phyloP scores from a whole-genome alignment of 2,888 invertebrate species.

The Limnephilus auricula region DNA sequence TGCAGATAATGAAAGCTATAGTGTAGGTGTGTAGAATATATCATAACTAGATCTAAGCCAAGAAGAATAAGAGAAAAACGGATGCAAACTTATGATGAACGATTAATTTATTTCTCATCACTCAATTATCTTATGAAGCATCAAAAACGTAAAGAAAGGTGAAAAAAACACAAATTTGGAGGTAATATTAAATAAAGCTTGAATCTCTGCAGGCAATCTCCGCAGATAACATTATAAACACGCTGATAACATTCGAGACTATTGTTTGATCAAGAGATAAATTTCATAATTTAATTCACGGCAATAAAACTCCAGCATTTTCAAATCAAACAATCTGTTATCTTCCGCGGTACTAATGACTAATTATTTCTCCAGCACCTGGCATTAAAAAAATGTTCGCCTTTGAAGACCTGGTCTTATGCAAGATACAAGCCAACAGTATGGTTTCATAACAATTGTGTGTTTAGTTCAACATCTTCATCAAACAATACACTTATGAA shows the following conservation, averaged over 20 bases:
- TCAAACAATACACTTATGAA: constrained; percentile 56
- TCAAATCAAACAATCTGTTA: constrained; percentile 36
- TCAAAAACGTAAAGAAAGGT: background rate
- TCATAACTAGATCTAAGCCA: background rate
- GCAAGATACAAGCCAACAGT: constrained; percentile 23
- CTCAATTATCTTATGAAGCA: background rate
- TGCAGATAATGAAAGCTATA: background rate
- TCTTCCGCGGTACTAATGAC: constrained; percentile 3
- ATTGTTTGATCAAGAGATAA: constrained; percentile 40
- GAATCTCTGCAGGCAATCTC: background rate
- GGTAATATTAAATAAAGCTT: background rate
- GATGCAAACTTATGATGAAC: background rate
- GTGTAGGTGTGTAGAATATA: background rate
- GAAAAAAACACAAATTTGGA: background rate
- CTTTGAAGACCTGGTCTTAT: constrained; percentile 14
- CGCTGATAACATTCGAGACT: background rate
- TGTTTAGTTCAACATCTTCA: constrained; percentile 52
- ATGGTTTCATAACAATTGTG: constrained; percentile 32
- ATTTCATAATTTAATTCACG: background rate
- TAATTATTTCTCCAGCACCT: constrained; percentile 32
- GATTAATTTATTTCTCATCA: background rate
- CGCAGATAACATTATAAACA: background rate
- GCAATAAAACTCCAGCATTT: constrained; percentile 18
- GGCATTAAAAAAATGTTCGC: background rate
- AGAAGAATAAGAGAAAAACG: background rate